phyloP scores from a whole-genome alignment of 2,888 invertebrate species.

The Lasioglossum morio region DNA sequence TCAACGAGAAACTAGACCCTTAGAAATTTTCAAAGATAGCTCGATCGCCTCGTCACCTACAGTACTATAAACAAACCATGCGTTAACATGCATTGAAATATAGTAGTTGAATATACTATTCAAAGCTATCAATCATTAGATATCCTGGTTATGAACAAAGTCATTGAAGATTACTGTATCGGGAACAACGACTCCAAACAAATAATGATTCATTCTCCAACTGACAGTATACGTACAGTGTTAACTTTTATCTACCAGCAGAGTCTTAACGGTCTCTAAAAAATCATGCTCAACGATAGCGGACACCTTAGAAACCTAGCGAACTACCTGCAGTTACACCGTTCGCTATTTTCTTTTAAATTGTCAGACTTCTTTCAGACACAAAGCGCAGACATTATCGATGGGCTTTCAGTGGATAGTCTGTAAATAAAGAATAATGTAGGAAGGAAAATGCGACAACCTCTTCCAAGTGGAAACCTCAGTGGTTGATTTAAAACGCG shows the following conservation, averaged over 20 bases:
- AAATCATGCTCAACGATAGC: background rate
- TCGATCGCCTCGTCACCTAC: background rate
- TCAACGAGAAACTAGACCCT: background rate
- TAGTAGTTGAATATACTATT: background rate
- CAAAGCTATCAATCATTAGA: background rate
- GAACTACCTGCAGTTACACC: background rate
- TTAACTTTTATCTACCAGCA: background rate
- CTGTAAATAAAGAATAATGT: background rate
- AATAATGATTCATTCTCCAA: background rate
- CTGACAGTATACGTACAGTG: background rate
- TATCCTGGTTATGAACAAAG: background rate
- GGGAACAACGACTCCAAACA: conserved; percentile 17
- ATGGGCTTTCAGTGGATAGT: background rate
- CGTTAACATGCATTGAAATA: background rate
- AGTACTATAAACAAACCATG: background rate
- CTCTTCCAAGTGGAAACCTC: conserved; percentile 4
- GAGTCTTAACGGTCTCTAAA: background rate
- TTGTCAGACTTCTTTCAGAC: background rate
- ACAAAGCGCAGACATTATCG: background rate
- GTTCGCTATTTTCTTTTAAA: background rate
- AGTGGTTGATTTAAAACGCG: background rate
- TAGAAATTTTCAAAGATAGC: background rate
- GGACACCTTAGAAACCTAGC: background rate
- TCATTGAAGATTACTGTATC: background rate
- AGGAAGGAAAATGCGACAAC: background rate